Base-by-base conservation (phyloP, 2,888 invertebrate species). In the Caenorhabditis angaria region DNA sequence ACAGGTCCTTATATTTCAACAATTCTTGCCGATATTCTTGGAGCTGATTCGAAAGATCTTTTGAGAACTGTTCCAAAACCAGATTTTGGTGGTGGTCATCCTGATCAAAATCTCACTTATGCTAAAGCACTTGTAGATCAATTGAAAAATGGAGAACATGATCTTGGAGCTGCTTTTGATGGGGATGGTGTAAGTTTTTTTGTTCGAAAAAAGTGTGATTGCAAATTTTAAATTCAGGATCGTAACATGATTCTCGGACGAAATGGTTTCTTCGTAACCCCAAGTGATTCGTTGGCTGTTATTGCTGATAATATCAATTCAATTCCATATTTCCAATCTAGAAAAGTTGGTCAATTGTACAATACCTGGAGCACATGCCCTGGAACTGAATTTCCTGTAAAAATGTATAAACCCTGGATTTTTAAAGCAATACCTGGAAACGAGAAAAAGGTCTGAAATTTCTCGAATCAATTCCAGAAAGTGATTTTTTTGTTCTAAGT, bases 221-320 rank as follows among this genome's bases (percentile, higher is more conserved):
- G 4, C 18, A 32, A 8, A 4, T 1, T 10, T 12, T 25, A 25
- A 25, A 32, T 82, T 70, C 84, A 93, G 91, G 95, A 97, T 88
- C 92, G 96, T 69, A 97, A 96, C 90, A 97, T 97, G 99, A 94
- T 99, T 83, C 92, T 99, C 63, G 99, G 99, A 12, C 92, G 93
- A 86, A 92, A 91, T 72, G 97, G 95, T 3, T 97, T 99, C 90
- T 99, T 99, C 90, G 96, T 99, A 18, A 96, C 95, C 0, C 99
- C 99, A 0, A 95, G 94, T 61, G 99, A 99, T 88, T 93, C 97
- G 14, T 90, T 99, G 82, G 99, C 99, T 0, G 94, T 95, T 3
- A 91, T 99, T 71, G 97, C 96, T 3, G 93, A 93, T 87, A 93
- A 96, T 88, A 90, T 97, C 71, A 91, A 93, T 27, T 92, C 92